Conservation (phyloP, 2,888 invertebrate species). For the Dioctria linearis region DNA sequence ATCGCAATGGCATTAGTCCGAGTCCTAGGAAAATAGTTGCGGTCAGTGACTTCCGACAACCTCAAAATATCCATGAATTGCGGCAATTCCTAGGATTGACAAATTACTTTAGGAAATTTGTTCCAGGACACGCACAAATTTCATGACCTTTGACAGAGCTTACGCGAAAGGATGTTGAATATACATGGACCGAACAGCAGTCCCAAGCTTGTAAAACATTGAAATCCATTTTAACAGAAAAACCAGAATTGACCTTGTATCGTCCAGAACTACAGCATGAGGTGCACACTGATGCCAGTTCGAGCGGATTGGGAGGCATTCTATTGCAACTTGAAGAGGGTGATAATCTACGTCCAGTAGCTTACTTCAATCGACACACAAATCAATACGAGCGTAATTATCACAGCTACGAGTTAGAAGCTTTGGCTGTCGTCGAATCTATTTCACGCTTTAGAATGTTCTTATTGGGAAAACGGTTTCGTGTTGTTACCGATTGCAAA, state of each 20-base stretch:
- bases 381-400: slow-evolving; percentile 21
- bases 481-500: slow-evolving; percentile 38
- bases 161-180: neutral
- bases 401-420: slow-evolving; percentile 35
- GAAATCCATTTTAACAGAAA: neutral
- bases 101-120: neutral
- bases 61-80: neutral
- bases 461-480: slow-evolving; percentile 8
- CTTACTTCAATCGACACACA: slow-evolving; percentile 30
- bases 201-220: neutral
- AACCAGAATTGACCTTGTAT: neutral
- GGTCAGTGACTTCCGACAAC: neutral
- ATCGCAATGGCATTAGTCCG: neutral
- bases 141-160: neutral
- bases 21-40: neutral
- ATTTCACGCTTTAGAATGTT: neutral
- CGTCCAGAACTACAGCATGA: neutral
- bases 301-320: slow-evolving; percentile 1
- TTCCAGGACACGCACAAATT: neutral
- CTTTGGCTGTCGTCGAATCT: slow-evolving; percentile 17
- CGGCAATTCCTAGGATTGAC: neutral
- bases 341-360: slow-evolving; percentile 4
- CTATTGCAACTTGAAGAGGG: neutral
- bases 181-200: slow-evolving; percentile 1
- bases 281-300: slow-evolving; percentile 40